Base-by-base conservation (phyloP, 1,140 invertebrate species). In the Macrotrachela quadricornifera region DNA sequence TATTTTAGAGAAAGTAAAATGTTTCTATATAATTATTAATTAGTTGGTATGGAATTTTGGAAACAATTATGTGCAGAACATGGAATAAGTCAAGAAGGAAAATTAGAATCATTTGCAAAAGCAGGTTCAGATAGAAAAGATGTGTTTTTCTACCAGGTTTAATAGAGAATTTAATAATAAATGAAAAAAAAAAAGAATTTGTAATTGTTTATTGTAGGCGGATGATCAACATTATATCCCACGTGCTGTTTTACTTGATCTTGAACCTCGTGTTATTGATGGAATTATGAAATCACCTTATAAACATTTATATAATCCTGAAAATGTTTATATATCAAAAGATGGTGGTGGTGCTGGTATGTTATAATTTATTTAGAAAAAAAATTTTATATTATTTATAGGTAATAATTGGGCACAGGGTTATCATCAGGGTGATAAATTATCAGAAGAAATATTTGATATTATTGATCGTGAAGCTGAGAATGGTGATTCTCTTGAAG, bases 31-130 rank as follows among this genome's bases (percentile, higher is more conserved):
- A 30, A 30, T 30, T 30, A 30, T 30, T 30, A 4, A 30, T 54
- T 64, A 94, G 86, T 97, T 80, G 94, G 92, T 30, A 94, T 95
- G 73, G 91, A 96, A 68, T 99, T 97, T 73, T 99, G 94, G 94
- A 96, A 96, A 66, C 83, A 91, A 64, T 71, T 99, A 12, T 97
- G 92, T 70, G 77, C 81, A 40, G 94, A 99, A 67, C 94, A 99
- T 73, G 92, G 88, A 14, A 97, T 99, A 58, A 92, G 80, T 63
- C 83, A 86, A 9, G 69, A 95, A 69, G 92, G 92, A 46, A 85
- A 86, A 49, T 71, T 95, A 42, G 85, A 94, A 67, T 80, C 86
- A 58, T 92, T 82, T 73, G 87, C 86, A 0, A 83, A 80, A 15
- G 87, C 91, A 65, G 85, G 85, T 17, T 76, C 76, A 38, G 69